Conservation (phyloP, 1,140 invertebrate genomes). For the Papilio xuthus region DNA sequence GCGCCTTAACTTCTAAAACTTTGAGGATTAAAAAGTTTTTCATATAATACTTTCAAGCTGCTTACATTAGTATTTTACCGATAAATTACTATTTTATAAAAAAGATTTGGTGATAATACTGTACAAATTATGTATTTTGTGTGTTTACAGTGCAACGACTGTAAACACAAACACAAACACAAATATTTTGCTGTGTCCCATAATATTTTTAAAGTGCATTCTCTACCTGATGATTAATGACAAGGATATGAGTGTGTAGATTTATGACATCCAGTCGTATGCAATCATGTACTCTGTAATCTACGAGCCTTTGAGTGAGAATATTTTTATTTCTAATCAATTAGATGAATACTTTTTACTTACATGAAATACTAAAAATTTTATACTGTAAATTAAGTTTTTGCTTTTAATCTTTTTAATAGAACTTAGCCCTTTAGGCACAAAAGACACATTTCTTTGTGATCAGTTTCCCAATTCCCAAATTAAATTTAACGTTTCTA, state of each 20-base stretch:
- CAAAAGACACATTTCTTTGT: too few relatives aligned
- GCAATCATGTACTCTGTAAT: neutral
- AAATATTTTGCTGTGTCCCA: neutral
- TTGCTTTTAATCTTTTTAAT: too few relatives aligned
- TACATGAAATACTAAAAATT: too few relatives aligned
- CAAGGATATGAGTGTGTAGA: neutral
- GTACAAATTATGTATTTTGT: too few relatives aligned
- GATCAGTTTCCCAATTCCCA: too few relatives aligned
- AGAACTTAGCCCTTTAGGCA: too few relatives aligned
- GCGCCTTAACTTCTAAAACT: neutral
- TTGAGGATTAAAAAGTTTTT: neutral
- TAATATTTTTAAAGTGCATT: neutral
- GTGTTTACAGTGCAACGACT: neutral
- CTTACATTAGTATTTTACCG: neutral
- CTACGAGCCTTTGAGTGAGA: too few relatives aligned
- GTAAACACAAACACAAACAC: neutral
- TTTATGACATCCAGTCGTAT: conserved; percentile 13
- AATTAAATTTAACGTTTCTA: too few relatives aligned
- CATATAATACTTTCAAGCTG: neutral
- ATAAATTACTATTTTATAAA: neutral
- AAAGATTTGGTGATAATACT: neutral
- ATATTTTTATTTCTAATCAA: too few relatives aligned
- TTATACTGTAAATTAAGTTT: too few relatives aligned
- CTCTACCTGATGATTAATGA: neutral
- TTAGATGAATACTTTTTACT: too few relatives aligned